phyloP scores from a whole-genome alignment of 2,888 invertebrate species.

The Allacma fusca region DNA sequence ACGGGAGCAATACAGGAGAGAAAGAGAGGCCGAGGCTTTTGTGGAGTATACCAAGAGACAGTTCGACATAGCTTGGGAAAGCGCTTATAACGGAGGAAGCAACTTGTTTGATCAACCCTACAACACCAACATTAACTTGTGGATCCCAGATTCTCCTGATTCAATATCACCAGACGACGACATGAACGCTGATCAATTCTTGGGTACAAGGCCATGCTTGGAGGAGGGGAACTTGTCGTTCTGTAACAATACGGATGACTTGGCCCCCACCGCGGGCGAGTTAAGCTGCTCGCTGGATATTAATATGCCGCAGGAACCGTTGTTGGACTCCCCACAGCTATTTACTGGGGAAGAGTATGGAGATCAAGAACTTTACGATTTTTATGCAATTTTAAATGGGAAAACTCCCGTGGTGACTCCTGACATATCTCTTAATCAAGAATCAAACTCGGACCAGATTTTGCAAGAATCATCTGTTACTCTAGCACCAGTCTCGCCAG shows the following conservation, averaged over 20 bases:
- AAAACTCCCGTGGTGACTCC: neutral
- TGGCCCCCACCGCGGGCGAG: neutral
- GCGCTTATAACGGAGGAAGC: neutral
- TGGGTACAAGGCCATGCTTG: neutral
- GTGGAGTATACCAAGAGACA: slow-evolving; percentile 41
- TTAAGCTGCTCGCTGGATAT: neutral
- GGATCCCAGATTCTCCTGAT: slow-evolving; percentile 18
- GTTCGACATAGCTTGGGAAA: slow-evolving; percentile 52
- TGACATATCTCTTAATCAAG: neutral
- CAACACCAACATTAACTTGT: neutral
- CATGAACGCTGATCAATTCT: neutral
- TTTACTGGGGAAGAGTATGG: neutral
- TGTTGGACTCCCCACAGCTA: neutral
- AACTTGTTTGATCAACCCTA: neutral
- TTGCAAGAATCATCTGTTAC: neutral
- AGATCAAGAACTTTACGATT: neutral
- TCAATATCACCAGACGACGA: slow-evolving; percentile 13
- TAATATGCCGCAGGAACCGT: neutral
- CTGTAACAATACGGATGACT: neutral
- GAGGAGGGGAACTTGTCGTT: neutral
- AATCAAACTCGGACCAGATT: neutral
- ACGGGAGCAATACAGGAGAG: slow-evolving; percentile 16
- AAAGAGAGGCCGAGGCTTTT: slow-evolving; percentile 33
- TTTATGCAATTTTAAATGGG: too few relatives aligned
- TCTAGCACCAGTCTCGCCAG: neutral